Conservation (phyloP, 2,888 invertebrate genomes). For the Chironomus riparius region DNA sequence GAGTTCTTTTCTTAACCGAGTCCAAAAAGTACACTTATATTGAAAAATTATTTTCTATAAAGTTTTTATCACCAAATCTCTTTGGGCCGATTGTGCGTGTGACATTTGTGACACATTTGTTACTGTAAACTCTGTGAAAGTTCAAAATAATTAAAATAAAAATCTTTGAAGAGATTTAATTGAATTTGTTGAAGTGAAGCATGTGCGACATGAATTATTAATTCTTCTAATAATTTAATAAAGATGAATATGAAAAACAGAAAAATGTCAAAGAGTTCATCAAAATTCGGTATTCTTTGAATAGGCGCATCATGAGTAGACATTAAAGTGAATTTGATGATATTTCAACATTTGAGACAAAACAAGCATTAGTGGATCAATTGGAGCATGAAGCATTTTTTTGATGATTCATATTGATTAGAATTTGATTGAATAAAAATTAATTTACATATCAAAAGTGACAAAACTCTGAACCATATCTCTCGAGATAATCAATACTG, state of each 20-base stretch:
- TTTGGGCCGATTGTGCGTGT: background rate
- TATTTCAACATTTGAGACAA: background rate
- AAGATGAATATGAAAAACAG: background rate
- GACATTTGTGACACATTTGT: background rate
- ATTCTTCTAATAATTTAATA: background rate
- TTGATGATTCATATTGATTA: conserved; percentile 6
- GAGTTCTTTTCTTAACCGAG: background rate
- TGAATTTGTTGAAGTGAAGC: conserved; percentile 1
- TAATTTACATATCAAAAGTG: background rate
- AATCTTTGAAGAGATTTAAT: background rate
- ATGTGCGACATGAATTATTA: background rate
- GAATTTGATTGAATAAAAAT: background rate
- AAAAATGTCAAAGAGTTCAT: background rate
- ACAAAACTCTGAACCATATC: background rate
- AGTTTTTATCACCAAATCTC: background rate
- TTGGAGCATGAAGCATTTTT: conserved; percentile 7
- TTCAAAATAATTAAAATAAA: conserved; percentile 3
- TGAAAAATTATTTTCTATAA: background rate
- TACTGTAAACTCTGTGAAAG: background rate
- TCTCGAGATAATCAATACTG: too few species aligned
- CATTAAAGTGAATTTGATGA: background rate
- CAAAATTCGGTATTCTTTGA: background rate
- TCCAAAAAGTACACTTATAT: background rate
- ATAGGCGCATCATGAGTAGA: background rate
- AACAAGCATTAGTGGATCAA: background rate